Percentiles rank a stretch among this genome's conserved stretches.
phyloP scores from a whole-genome alignment of 2,888 invertebrate species.

The Brachylomia viminalis region DNA sequence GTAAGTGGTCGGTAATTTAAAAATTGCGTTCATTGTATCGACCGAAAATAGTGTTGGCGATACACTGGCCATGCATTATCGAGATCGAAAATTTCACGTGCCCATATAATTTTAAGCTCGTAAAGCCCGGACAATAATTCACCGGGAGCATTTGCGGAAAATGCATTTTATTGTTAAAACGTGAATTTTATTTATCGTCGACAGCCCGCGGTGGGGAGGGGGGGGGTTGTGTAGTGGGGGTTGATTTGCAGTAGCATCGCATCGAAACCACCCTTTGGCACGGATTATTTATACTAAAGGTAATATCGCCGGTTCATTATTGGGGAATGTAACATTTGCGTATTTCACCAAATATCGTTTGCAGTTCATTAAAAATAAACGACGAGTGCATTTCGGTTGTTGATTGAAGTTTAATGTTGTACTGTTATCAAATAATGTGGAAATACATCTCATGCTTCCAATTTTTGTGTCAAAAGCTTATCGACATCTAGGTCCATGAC shows the following conservation, averaged over 20 bases:
- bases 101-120: slow-evolving; percentile 90
- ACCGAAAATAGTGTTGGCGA: slow-evolving; percentile 85
- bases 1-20: slow-evolving; percentile 68
- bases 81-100: slow-evolving; percentile 90
- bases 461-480: background rate
- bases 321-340: slow-evolving; percentile 89
- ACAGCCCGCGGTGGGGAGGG: slow-evolving; percentile 84
- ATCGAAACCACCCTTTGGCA: slow-evolving; percentile 89
- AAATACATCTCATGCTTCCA: background rate
- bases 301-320: slow-evolving; percentile 90
- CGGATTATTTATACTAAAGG: slow-evolving; percentile 90
- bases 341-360: slow-evolving; percentile 86
- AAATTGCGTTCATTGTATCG: slow-evolving; percentile 70
- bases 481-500: too few relatives aligned
- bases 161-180: slow-evolving; percentile 91
- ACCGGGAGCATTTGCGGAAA: slow-evolving; percentile 90
- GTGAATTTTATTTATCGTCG: slow-evolving; percentile 91
- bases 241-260: slow-evolving; percentile 89
- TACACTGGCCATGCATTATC: slow-evolving; percentile 84
- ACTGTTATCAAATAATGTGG: slow-evolving; percentile 24
- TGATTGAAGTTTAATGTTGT: slow-evolving; percentile 53
- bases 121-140: slow-evolving; percentile 89
- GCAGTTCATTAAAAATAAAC: slow-evolving; percentile 87
- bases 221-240: slow-evolving; percentile 80
- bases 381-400: slow-evolving; percentile 64